Evolutionary conservation across 2,113 vertebrate species (phyloP).

Genomic region (Petroica traversi): DNA sequence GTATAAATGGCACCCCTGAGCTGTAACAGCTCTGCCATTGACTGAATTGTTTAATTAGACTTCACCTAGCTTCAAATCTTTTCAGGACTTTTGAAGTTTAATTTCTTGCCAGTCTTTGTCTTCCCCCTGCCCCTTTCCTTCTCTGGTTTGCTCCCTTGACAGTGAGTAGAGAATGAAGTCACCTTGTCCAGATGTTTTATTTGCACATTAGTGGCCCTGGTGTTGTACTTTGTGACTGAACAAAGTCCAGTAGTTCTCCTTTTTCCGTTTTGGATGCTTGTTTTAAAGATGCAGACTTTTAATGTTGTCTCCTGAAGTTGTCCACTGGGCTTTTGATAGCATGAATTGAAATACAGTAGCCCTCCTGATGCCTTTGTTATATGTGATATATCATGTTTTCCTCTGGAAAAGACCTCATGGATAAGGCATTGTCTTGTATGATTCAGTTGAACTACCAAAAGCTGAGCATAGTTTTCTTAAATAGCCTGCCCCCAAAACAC

Average conservation of each 20-base stretch:
- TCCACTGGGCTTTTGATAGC: not conserved
- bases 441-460: not conserved
- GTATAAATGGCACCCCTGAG: not conserved
- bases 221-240: not conserved
- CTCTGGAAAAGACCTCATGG: not conserved
- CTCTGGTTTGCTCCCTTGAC: not conserved
- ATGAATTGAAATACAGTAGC: not conserved
- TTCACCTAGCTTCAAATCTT: not conserved
- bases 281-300: not conserved
- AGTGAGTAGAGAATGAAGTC: not conserved
- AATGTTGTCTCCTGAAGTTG: not conserved
- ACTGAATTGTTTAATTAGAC: not conserved
- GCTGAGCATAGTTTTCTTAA: not conserved
- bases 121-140: rapidly evolving
- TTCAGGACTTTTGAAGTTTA: not conserved
- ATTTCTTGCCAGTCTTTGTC: not conserved
- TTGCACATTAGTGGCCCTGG: not conserved
- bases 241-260: not conserved
- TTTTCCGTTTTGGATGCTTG: not conserved
- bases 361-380: not conserved
- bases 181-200: not conserved
- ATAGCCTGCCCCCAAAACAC: rapidly evolving
- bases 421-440: not conserved
- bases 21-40: not conserved
- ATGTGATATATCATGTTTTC: not conserved